Conservation (phyloP, 2,797 vertebrate genomes). For the Benthosema pterotum region DNA sequence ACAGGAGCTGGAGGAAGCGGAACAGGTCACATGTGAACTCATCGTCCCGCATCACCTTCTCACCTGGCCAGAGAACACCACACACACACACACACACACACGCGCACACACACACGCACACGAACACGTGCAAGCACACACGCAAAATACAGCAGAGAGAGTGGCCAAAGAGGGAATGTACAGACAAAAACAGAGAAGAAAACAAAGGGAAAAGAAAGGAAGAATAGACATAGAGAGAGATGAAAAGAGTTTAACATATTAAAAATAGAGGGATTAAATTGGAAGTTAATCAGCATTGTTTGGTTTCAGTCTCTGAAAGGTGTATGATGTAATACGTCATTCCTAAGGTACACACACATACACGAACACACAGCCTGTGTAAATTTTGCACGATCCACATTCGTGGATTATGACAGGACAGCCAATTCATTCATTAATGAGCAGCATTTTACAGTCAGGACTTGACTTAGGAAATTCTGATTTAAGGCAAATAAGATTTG, state of each 20-base stretch:
- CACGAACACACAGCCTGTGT: neutral
- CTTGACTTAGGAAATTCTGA: neutral
- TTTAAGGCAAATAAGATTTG: no score
- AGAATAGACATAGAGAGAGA: constrained; percentile 53
- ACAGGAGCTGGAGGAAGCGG: constrained; percentile 95
- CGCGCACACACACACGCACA: constrained; percentile 28
- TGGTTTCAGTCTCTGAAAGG: constrained; percentile 28
- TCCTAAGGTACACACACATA: constrained; percentile 8
- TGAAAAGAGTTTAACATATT: constrained; percentile 56
- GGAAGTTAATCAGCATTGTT: constrained; percentile 27
- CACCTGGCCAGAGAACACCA: constrained; percentile 83
- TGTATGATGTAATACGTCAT: constrained; percentile 11
- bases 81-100: constrained; percentile 17
- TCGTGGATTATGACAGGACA: constrained; percentile 45
- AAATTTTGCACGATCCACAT: neutral
- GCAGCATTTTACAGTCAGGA: constrained; percentile 65
- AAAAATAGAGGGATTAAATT: constrained; percentile 47
- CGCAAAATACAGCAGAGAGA: constrained; percentile 35
- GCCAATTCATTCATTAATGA: constrained; percentile 22
- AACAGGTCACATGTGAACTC: constrained; percentile 98
- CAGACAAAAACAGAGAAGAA: constrained; percentile 38
- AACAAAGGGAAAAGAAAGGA: neutral
- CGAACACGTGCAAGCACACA: constrained; percentile 31
- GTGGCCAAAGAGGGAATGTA: constrained; percentile 26
- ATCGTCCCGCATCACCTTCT: constrained; percentile 96